phyloP scores from a whole-genome alignment of 1,140 invertebrate species.

The Drosophila seguyi region DNA sequence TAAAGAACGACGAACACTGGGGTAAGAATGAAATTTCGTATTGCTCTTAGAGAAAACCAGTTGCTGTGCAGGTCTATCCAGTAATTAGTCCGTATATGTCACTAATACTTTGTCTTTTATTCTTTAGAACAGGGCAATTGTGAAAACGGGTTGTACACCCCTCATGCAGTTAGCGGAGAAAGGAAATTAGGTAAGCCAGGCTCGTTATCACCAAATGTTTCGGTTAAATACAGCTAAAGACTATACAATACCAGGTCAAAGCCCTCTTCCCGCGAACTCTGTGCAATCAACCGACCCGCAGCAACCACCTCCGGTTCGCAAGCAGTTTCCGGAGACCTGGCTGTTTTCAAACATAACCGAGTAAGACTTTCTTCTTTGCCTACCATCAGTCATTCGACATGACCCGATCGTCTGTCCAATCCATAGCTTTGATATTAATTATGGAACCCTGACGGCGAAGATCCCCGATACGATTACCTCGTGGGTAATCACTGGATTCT shows the following conservation, averaged over 20 bases:
- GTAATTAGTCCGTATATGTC: background rate
- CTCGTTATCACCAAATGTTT: background rate
- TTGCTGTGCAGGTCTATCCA: background rate
- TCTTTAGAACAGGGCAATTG: background rate
- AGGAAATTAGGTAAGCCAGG: background rate
- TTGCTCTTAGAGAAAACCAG: background rate
- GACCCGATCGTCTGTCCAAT: background rate
- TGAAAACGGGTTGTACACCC: background rate
- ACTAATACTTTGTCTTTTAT: background rate
- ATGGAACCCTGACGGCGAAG: constrained; percentile 75
- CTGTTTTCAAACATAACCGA: constrained; percentile 16
- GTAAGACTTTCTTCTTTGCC: background rate
- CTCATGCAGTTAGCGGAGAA: background rate
- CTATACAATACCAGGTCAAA: background rate
- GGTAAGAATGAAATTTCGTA: background rate
- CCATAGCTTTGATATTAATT: constrained; percentile 31
- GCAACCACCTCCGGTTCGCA: background rate
- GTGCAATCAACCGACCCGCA: background rate
- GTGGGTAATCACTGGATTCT: constrained; percentile 97
- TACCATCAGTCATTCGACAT: background rate
- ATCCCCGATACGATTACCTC: constrained; percentile 96
- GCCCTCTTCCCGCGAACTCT: background rate
- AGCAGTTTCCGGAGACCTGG: constrained; percentile 29
- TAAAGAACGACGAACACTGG: constrained; percentile 45
- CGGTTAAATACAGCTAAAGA: background rate